Evolutionary conservation across 2,113 vertebrate genomes (phyloP).

Genomic region (Steatornis caripensis): DNA sequence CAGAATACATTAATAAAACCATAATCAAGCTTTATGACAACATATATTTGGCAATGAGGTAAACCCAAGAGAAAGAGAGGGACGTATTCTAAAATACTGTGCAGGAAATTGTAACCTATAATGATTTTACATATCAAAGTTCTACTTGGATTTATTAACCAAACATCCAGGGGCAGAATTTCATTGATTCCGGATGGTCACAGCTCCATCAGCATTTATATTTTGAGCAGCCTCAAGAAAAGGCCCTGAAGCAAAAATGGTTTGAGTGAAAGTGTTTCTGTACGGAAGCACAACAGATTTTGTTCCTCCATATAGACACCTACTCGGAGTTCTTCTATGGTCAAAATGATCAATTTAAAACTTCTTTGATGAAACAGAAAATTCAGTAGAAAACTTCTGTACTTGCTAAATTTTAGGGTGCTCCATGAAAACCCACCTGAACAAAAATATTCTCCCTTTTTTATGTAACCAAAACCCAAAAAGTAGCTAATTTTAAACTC

Average conservation of each 20-base stretch:
- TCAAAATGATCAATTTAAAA: neutral
- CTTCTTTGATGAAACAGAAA: neutral
- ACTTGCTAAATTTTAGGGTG: neutral
- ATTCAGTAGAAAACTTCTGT: neutral
- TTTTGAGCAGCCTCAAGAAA: neutral
- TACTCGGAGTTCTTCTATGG: neutral
- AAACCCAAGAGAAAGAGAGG: neutral
- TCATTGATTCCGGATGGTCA: neutral
- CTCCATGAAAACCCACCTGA: neutral
- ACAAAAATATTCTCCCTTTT: neutral
- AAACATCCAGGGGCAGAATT: neutral
- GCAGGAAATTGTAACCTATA: neutral
- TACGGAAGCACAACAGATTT: neutral
- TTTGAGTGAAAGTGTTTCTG: neutral
- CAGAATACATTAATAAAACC: neutral
- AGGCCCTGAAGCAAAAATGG: neutral
- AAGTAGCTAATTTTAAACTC: neutral
- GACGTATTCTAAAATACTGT: neutral
- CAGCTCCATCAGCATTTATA: neutral
- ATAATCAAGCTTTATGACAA: neutral
- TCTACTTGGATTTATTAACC: neutral
- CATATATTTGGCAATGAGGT: neutral
- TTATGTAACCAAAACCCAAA: neutral
- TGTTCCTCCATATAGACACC: neutral
- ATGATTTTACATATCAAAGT: neutral